Conservation (phyloP, 2,888 invertebrate species). For the Drosophila rubida region DNA sequence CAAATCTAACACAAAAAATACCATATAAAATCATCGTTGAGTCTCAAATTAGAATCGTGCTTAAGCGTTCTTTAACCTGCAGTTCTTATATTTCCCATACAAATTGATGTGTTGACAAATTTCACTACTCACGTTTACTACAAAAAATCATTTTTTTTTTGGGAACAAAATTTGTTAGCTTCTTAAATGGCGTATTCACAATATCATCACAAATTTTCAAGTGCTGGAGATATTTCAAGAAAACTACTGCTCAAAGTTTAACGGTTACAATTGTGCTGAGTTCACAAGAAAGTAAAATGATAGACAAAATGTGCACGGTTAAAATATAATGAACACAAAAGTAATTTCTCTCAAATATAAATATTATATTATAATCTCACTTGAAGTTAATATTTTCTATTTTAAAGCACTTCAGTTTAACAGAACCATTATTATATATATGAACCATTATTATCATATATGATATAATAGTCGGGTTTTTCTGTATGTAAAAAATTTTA, state of each 20-base stretch:
- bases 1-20: slow-evolving; percentile 40
- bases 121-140: background rate
- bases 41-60: slow-evolving; percentile 32
- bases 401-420: too few species aligned
- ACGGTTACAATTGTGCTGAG: background rate
- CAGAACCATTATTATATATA: too few species aligned
- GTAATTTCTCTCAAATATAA: background rate
- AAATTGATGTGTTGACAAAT: background rate
- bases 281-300: too few species aligned
- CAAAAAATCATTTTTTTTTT: too few species aligned
- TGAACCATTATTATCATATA: too few species aligned
- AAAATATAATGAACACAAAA: background rate
- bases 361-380: too few species aligned
- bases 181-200: background rate
- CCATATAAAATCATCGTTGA: slow-evolving; percentile 35
- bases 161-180: background rate
- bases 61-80: slow-evolving; percentile 1
- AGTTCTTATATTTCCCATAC: background rate
- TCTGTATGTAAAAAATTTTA: too few species aligned
- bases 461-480: too few species aligned
- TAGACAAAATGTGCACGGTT: too few species aligned
- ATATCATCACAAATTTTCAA: background rate
- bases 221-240: background rate
- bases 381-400: too few species aligned
- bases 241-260: background rate